Evolutionary conservation across 2,797 vertebrate species (phyloP).

Genomic region (Pelodytes ibericus): DNA sequence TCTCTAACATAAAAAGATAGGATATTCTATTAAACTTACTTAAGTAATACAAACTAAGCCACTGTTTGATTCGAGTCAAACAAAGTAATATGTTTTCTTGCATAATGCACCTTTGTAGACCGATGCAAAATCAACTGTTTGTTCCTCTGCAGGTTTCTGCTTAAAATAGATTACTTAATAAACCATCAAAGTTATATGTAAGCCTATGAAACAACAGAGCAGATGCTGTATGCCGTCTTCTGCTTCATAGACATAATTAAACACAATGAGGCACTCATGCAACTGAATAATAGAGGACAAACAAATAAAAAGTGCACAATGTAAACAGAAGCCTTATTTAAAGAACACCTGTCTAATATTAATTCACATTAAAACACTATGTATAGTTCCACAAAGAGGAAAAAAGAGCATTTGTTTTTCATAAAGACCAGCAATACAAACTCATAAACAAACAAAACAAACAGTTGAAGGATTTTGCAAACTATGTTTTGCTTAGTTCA

Average conservation of each 20-base stretch:
- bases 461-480: no score
- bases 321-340: conserved; percentile 62
- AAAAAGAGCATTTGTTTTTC: conserved; percentile 14
- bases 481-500: no score
- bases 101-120: conserved; percentile 72
- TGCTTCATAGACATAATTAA: conserved; percentile 78
- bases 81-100: conserved; percentile 68
- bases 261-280: conserved; percentile 72
- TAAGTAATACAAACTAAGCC: conserved; percentile 4
- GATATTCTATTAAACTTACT: conserved; percentile 28
- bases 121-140: conserved; percentile 69
- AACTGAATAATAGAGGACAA: conserved; percentile 73
- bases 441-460: conserved; percentile 43
- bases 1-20: conserved; percentile 26
- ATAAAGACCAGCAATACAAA: not conserved
- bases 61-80: conserved; percentile 46
- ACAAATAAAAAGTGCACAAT: conserved; percentile 62
- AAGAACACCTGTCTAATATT: conserved; percentile 68
- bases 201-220: conserved; percentile 79
- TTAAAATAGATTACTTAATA: conserved; percentile 81
- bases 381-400: no score
- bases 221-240: conserved; percentile 79
- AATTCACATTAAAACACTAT: conserved; percentile 54
- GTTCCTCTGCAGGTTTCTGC: conserved; percentile 69
- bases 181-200: conserved; percentile 79